Percentiles rank a stretch among this genome's conserved stretches.
Evolutionary conservation across 2,888 invertebrate species (phyloP).

Genomic region (Stenoptilia bipunctidactyla): DNA sequence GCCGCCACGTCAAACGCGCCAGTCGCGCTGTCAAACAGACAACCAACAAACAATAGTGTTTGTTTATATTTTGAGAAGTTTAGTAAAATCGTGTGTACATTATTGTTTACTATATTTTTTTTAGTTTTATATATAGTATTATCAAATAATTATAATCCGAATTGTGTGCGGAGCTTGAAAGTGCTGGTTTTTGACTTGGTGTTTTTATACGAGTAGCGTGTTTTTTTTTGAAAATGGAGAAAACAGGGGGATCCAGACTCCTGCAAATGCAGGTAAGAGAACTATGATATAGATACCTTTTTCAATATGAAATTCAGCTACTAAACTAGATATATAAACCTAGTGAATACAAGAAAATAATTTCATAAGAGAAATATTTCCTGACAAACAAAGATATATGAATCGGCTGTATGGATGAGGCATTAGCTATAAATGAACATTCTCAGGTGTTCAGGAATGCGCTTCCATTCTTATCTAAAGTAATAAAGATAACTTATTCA

Average conservation of each 20-base stretch:
- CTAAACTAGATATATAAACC: too few species aligned
- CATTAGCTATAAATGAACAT: too few species aligned
- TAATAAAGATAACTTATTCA: too few species aligned
- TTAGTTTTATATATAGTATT: slow-evolving; percentile 17
- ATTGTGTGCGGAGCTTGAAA: slow-evolving; percentile 4
- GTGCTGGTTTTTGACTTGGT: slow-evolving; percentile 26
- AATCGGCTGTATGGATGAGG: too few species aligned
- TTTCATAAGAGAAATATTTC: too few species aligned
- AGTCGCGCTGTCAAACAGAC: slow-evolving; percentile 4
- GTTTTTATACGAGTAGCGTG: slow-evolving; percentile 19
- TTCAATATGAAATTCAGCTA: too few species aligned
- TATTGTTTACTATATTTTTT: slow-evolving; percentile 13
- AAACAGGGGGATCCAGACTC: slow-evolving; percentile 46
- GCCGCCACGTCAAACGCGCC: slow-evolving; percentile 18
- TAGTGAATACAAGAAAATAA: too few species aligned
- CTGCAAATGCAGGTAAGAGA: slow-evolving; percentile 58
- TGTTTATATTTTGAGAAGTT: neutral
- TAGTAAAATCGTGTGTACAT: neutral
- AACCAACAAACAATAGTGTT: neutral
- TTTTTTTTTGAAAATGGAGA: slow-evolving; percentile 38
- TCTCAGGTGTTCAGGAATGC: too few species aligned
- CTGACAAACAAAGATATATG: too few species aligned
- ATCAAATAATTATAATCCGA: slow-evolving; percentile 13
- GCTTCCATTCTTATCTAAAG: too few species aligned
- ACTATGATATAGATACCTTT: neutral